A percentile compares a stretch with the other conserved stretches of the same genome.
phyloP scores from a whole-genome alignment of 2,888 invertebrate species.

The Pandemis corylana region DNA sequence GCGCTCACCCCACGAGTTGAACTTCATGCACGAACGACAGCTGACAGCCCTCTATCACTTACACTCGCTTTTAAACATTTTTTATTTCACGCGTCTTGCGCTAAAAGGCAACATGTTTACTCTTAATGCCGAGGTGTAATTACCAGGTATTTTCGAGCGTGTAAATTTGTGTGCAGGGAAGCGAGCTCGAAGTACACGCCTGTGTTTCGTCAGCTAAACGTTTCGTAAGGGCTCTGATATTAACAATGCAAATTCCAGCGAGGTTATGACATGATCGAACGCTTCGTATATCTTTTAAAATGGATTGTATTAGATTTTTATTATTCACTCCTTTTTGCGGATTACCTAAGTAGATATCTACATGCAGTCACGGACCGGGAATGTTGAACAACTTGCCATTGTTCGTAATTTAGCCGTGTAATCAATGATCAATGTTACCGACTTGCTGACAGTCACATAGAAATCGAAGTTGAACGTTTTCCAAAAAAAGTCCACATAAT shows the following conservation, averaged over 20 bases:
- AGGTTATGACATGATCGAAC: background rate
- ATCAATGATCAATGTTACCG: too few relatives aligned
- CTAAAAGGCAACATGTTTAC: slow-evolving; percentile 34
- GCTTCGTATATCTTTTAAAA: too few relatives aligned
- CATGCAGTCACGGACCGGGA: too few relatives aligned
- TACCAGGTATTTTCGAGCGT: slow-evolving; percentile 35
- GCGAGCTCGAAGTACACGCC: slow-evolving; percentile 9
- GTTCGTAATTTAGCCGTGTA: too few relatives aligned
- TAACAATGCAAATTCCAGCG: background rate
- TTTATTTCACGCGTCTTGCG: slow-evolving; percentile 36
- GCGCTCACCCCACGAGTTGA: slow-evolving; percentile 1
- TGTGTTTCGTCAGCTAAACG: background rate
- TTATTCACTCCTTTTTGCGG: too few relatives aligned
- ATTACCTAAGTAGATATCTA: too few relatives aligned
- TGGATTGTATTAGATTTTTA: too few relatives aligned
- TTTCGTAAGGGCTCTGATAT: background rate
- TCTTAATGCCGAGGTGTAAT: slow-evolving; percentile 34
- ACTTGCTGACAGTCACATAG: too few relatives aligned
- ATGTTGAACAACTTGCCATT: too few relatives aligned
- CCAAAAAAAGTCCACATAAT: too few relatives aligned
- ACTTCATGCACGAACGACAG: slow-evolving; percentile 18
- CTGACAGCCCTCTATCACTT: slow-evolving; percentile 38
- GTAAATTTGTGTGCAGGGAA: slow-evolving; percentile 32
- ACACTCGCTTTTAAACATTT: slow-evolving; percentile 38
- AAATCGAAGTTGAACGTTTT: too few relatives aligned